phyloP scores from a whole-genome alignment of 2,888 invertebrate genomes.

The Scelioninae gen. 1 region DNA sequence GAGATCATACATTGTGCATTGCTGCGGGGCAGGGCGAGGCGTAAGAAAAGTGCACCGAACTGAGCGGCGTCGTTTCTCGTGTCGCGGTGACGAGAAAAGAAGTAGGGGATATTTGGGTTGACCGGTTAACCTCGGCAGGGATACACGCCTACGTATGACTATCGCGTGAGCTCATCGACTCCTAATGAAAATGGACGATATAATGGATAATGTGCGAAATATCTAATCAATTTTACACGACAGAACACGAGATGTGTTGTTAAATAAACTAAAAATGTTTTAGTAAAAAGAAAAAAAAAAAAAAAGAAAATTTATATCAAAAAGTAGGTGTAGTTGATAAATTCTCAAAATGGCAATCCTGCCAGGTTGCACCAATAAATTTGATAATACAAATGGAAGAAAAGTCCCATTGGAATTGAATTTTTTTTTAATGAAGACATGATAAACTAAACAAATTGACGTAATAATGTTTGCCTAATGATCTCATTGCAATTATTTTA shows the following conservation, averaged over 20 bases:
- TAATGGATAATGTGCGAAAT: slow-evolving; percentile 41
- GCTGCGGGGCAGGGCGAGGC: background rate
- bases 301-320: too few species aligned
- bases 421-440: slow-evolving; percentile 10
- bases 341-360: too few species aligned
- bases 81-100: slow-evolving; percentile 29
- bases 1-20: slow-evolving; percentile 5
- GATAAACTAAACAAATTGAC: slow-evolving; percentile 17
- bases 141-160: slow-evolving; percentile 53
- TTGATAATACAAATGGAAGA: too few species aligned
- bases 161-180: slow-evolving; percentile 60
- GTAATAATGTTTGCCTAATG: slow-evolving; percentile 17
- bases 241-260: too few species aligned
- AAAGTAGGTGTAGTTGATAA: too few species aligned
- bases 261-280: too few species aligned
- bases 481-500: slow-evolving; percentile 30
- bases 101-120: slow-evolving; percentile 61
- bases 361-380: too few species aligned
- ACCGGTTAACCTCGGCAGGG: slow-evolving; percentile 62
- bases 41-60: slow-evolving; percentile 39
- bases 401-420: background rate
- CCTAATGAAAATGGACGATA: slow-evolving; percentile 60
- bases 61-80: slow-evolving; percentile 27
- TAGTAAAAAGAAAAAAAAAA: too few species aligned
- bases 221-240: slow-evolving; percentile 32